A percentile compares a stretch with the other conserved stretches of the same genome.
phyloP scores from a whole-genome alignment of 1,140 invertebrate species.

The Oppia nitens region DNA sequence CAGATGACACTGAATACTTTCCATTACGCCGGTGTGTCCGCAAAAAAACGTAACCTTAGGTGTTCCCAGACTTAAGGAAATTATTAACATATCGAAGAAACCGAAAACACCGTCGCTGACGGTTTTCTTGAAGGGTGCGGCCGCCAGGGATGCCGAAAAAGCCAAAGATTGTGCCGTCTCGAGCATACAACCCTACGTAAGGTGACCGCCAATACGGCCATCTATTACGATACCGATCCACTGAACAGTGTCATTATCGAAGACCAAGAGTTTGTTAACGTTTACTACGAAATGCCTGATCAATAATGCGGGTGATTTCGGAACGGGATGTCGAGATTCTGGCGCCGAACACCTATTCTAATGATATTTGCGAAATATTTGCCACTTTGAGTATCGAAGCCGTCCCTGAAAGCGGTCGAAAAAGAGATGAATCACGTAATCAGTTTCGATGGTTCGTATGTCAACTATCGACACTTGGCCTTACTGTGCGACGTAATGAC shows the following conservation, averaged over 20 bases:
- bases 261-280: constrained; percentile 98
- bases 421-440: constrained; percentile 99
- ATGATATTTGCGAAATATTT: constrained; percentile 99
- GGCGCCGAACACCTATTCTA: constrained; percentile 88
- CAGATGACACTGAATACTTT: constrained; percentile 99
- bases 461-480: constrained; percentile 98
- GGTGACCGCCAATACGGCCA: constrained; percentile 93
- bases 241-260: constrained; percentile 95
- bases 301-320: constrained; percentile 95
- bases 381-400: constrained; percentile 93
- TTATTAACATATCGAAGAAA: constrained; percentile 98
- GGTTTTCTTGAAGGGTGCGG: constrained; percentile 85
- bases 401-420: constrained; percentile 95
- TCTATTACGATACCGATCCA: constrained; percentile 98
- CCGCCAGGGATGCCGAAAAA: constrained; percentile 93
- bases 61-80: constrained; percentile 89
- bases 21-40: constrained; percentile 99
- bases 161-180: constrained; percentile 89
- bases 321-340: constrained; percentile 96
- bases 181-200: constrained; percentile 96
- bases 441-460: constrained; percentile 98
- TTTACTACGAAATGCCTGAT: constrained; percentile 99
- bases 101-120: constrained; percentile 97
- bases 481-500: constrained; percentile 99
- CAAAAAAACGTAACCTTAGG: constrained; percentile 99